phyloP scores from a whole-genome alignment of 2,888 invertebrate species.

The Doris montereyensis region DNA sequence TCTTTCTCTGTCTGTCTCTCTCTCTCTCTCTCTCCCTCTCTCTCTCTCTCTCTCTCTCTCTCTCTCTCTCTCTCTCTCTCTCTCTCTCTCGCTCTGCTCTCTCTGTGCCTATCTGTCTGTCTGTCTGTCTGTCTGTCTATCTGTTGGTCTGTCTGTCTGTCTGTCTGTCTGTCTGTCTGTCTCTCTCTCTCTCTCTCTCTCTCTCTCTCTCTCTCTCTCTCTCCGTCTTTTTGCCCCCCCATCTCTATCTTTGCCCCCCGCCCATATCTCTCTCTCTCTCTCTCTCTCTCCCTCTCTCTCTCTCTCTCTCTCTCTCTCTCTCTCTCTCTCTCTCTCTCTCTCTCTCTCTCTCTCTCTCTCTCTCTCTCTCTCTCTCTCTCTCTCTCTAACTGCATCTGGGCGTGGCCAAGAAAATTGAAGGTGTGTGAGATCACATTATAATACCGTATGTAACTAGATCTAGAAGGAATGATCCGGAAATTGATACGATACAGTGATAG shows the following conservation, averaged over 20 bases:
- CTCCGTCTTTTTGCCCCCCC: neutral
- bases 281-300: conserved; percentile 20
- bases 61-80: conserved; percentile 13
- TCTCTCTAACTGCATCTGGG: neutral
- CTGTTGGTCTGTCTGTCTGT: too few relatives aligned
- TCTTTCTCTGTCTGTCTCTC: conserved; percentile 33
- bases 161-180: neutral
- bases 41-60: conserved; percentile 16
- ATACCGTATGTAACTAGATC: too few relatives aligned
- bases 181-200: neutral
- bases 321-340: conserved; percentile 34
- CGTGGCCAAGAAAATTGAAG: too few relatives aligned
- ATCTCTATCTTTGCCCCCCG: conserved; percentile 4
- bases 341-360: conserved; percentile 35
- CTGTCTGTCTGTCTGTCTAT: too few relatives aligned
- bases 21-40: conserved; percentile 21
- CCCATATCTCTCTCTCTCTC: neutral
- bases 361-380: conserved; percentile 1
- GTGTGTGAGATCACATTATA: too few relatives aligned
- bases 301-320: conserved; percentile 24
- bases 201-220: neutral
- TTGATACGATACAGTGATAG: too few relatives aligned
- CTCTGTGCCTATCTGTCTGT: neutral
- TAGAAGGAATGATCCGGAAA: too few relatives aligned
- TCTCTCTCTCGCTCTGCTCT: conserved; percentile 12